Evolutionary conservation across 2,113 vertebrate genomes (phyloP), one percentile per base, ranked within the genome.

Genomic region (Taurulus bubalis): DNA sequence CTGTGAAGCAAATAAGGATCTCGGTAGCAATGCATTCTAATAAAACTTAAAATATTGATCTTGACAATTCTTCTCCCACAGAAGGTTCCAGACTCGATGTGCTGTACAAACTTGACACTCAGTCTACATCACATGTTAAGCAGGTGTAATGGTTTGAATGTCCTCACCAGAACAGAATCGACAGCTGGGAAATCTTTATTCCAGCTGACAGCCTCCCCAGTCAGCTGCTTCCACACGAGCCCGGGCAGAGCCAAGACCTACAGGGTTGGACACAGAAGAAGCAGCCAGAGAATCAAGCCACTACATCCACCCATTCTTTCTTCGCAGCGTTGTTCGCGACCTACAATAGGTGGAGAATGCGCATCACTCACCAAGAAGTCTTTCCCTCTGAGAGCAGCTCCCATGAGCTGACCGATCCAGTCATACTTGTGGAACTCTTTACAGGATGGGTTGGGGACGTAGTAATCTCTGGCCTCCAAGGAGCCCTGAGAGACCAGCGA

Each of bases 401-500:
- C 98, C 98, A 99, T 99, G 75, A 99, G 95, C 91, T 99, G 97
- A 62, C 98, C 98, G 0, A 99, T 98, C 98, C 98, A 99, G 84
- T 99, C 97, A 0, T 97, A 98, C 79, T 98, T 98, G 47, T 97
- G 90, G 77, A 98, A 97, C 85, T 99, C 97, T 90, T 94, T 96
- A 88, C 98, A 99, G 79, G 98, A 99, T 0, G 98, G 97, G 80
- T 98, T 99, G 45, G 98, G 98, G 67, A 99, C 97, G 0, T 99
- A 99, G 94, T 97, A 98, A 84, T 99, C 98, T 88, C 97, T 95
- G 55, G 98, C 98, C 87, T 99, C 98, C 26, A 98, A 96, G 15
- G 96, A 95, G 32, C 97, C 97, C 98, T 99, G 88, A 28, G 40
- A 62, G 85, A 38, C 24, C 2, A 89, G 15, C 32, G 82, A 18